Evolutionary conservation across 2,888 invertebrate species (phyloP), one percentile per base, ranked within the genome.

Genomic region (Eupelmus urozonus): DNA sequence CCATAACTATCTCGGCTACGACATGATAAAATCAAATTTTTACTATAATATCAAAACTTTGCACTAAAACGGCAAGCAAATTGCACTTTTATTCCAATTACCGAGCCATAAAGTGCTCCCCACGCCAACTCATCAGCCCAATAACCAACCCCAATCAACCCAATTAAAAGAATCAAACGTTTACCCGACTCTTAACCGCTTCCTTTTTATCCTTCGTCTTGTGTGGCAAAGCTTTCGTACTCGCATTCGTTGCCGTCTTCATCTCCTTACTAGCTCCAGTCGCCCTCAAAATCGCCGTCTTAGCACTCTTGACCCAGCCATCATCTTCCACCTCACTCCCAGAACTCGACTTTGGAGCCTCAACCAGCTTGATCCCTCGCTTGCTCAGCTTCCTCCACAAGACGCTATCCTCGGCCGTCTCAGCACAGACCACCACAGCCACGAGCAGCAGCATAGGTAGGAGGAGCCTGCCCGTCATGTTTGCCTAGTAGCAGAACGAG

Each of bases 391-490:
- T 49, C 49, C 16, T 40, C 3, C 49, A 13, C 49, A 49, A 49
- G 49, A 49, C 49, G 34, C 9, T 34, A 5, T 34, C 34, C 34
- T 13, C 16, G 49, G n/a, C 16, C 49, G 16, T 49, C 49, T 5
- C 16, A 16, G 49, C 49, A 16, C 16, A 5, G 3, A 9, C 34
- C 5, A 5, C 3, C 5, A 34, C 9, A 34, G 49, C 4, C 20
- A 53, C 3, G 18, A 20, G 3, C 11, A 53, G 18, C 71, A 69
- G 34, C 27, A 53, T 16, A 25, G 25, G 13, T 20, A 11, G 60
- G 51, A 60, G 71, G 49, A 71, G 57, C 53, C 71, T 71, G 13
- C 2, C 18, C 59, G 51, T 77, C 66, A 60, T 72, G 40, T n/a
- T 53, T 13, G 59, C 42, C 70, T 65, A 34, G 1, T 1, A 55